These are phyloP conservation scores for Mesopsocus fuscifrons DNA, from an alignment of 2,888 invertebrate genomes.

Conservation along the genomic window DNA sequence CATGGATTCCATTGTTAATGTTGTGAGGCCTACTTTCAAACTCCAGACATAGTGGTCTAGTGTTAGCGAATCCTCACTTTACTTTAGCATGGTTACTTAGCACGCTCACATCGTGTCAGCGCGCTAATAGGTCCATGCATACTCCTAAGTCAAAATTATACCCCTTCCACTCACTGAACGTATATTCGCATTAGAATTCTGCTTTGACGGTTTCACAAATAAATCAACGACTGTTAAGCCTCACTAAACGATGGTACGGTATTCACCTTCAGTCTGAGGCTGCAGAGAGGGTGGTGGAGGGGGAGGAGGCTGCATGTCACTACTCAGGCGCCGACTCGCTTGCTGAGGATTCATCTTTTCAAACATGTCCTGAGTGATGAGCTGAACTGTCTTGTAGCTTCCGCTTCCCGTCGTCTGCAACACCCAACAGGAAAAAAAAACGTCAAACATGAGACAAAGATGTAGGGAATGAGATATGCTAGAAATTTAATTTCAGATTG, in stretches of 20 bases:
- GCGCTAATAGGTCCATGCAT: too few relatives aligned
- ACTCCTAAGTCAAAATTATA: too few relatives aligned
- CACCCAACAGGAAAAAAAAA: conserved; percentile 11
- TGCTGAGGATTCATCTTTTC: conserved; percentile 52
- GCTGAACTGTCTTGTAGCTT: conserved; percentile 67
- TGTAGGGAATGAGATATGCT: too few relatives aligned
- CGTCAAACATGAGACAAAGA: too few relatives aligned
- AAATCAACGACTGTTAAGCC: too few relatives aligned
- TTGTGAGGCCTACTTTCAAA: conserved; percentile 9
- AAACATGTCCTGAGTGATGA: conserved; percentile 77
- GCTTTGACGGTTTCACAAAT: too few relatives aligned
- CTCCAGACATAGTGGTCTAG: neutral
- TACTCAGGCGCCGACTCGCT: conserved; percentile 43
- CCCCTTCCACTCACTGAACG: too few relatives aligned
- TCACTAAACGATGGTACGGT: too few relatives aligned
- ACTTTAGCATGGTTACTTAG: too few relatives aligned
- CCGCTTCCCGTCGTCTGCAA: conserved; percentile 23
- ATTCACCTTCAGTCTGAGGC: neutral
- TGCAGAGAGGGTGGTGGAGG: conserved; percentile 46
- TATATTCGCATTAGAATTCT: too few relatives aligned
- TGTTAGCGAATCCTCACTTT: conserved; percentile 9
- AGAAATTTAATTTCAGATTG: too few relatives aligned
- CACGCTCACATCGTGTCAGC: too few relatives aligned
- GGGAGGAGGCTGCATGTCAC: conserved; percentile 67
- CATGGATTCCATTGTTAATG: neutral